A percentile compares a stretch with the other conserved stretches of the same genome.
These are phyloP conservation scores for Apotomis capreana DNA, from an alignment of 2,888 invertebrate genomes.

Conservation along the genomic window DNA sequence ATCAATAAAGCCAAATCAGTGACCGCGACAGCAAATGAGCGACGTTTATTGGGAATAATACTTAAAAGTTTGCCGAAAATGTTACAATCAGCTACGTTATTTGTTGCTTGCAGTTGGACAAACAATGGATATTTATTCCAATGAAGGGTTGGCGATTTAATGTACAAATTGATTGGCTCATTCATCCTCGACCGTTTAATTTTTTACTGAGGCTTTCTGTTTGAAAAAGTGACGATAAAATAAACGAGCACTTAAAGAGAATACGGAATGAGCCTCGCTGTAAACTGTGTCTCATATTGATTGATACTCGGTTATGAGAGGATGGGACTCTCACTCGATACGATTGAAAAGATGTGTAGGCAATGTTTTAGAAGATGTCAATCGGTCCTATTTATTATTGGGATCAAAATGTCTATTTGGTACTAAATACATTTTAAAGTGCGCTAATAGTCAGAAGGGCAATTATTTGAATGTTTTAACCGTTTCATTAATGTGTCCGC, in stretches of 20 bases:
- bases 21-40: slow-evolving; percentile 24
- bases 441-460: too few species aligned
- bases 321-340: background rate
- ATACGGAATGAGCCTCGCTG: slow-evolving; percentile 4
- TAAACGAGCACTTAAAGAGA: slow-evolving; percentile 17
- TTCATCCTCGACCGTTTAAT: slow-evolving; percentile 50
- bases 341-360: background rate
- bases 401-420: too few species aligned
- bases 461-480: too few species aligned
- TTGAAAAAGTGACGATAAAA: slow-evolving; percentile 16
- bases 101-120: slow-evolving; percentile 42
- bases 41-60: slow-evolving; percentile 16
- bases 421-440: too few species aligned
- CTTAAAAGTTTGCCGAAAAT: slow-evolving; percentile 37
- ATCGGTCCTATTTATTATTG: too few species aligned
- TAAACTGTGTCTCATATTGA: slow-evolving; percentile 11
- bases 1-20: slow-evolving; percentile 23
- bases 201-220: slow-evolving; percentile 9
- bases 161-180: slow-evolving; percentile 55
- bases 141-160: slow-evolving; percentile 50
- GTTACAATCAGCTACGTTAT: slow-evolving; percentile 33
- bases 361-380: background rate
- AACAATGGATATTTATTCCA: slow-evolving; percentile 50
- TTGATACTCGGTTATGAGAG: background rate
- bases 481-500: too few species aligned